A percentile compares a stretch with the other conserved stretches of the same genome.
Evolutionary conservation across 2,113 vertebrate species (phyloP).

Genomic region (Atrichornis clamosus): DNA sequence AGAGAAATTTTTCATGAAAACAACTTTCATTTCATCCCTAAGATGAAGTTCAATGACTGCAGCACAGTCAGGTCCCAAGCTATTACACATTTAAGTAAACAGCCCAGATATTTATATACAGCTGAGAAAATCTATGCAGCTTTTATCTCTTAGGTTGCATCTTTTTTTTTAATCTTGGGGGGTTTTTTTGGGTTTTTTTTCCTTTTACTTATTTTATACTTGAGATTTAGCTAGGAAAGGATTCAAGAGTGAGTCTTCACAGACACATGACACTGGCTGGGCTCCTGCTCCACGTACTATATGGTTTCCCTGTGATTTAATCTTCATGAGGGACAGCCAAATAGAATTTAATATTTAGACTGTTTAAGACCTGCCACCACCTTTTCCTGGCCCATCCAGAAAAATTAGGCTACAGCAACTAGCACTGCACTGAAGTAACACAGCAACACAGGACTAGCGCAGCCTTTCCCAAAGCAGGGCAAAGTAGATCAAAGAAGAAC

Average conservation of each 20-base stretch:
- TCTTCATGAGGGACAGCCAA: neutral
- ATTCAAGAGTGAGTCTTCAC: neutral
- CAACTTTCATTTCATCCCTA: neutral
- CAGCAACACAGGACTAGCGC: neutral
- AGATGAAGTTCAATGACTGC: neutral
- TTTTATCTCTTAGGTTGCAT: too few species aligned
- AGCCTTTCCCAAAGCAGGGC: neutral
- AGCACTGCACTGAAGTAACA: neutral
- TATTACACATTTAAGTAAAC: neutral
- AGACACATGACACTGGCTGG: neutral
- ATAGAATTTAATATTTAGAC: neutral
- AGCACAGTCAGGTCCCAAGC: neutral
- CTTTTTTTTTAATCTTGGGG: neutral
- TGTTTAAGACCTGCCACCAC: neutral
- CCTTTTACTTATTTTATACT: neutral
- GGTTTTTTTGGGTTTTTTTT: too few species aligned
- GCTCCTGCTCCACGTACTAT: neutral
- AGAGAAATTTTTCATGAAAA: slow-evolving; percentile 19
- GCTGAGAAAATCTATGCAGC: neutral
- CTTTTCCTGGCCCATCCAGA: neutral
- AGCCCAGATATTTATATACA: neutral
- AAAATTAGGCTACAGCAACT: neutral
- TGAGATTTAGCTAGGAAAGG: neutral
- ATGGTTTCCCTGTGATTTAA: neutral
- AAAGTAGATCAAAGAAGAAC: neutral